Percentiles rank a stretch among this genome's conserved stretches.
phyloP scores from a whole-genome alignment of 2,888 invertebrate species.

The Drosophila prostipennis region DNA sequence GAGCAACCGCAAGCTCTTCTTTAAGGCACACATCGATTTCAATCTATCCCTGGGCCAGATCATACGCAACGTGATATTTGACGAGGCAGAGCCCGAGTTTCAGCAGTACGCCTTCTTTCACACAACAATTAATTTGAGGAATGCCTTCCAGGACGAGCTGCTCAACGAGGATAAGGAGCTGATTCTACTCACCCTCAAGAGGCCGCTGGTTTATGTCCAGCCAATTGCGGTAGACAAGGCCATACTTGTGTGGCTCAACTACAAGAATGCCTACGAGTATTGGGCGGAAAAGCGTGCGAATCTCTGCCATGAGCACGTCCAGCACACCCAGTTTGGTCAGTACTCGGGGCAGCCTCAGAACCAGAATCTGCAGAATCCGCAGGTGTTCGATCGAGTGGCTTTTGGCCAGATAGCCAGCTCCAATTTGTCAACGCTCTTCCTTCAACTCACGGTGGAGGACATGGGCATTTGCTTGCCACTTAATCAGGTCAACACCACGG shows the following conservation, averaged over 20 bases:
- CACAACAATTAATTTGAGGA: constrained; percentile 94
- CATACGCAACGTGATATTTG: constrained; percentile 96
- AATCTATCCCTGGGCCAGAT: constrained; percentile 98
- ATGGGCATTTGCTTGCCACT: constrained; percentile 98
- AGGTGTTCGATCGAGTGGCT: constrained; percentile 89
- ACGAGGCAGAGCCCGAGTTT: constrained; percentile 98
- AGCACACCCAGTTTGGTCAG: constrained; percentile 82
- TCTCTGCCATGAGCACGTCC: constrained; percentile 92
- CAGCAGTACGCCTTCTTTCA: constrained; percentile 99
- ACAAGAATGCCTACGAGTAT: constrained; percentile 99
- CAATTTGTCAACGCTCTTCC: constrained; percentile 94
- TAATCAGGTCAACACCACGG: constrained; percentile 90
- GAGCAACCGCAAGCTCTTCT: constrained; percentile 89
- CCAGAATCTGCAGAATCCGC: constrained; percentile 66
- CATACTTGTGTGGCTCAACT: constrained; percentile 99
- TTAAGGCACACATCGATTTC: constrained; percentile 95
- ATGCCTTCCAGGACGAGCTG: constrained; percentile 96
- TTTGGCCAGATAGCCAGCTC: constrained; percentile 92
- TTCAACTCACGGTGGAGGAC: constrained; percentile 97
- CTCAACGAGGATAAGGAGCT: constrained; percentile 94
- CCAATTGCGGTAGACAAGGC: constrained; percentile 99
- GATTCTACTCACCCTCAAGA: constrained; percentile 94
- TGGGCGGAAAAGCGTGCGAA: constrained; percentile 98
- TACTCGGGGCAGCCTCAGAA: constrained; percentile 31
- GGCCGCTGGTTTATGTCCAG: constrained; percentile 98